Evolutionary conservation across 2,113 vertebrate genomes (phyloP), one percentile per base, ranked within the genome.

Genomic region (Eulacestoma nigropectus): DNA sequence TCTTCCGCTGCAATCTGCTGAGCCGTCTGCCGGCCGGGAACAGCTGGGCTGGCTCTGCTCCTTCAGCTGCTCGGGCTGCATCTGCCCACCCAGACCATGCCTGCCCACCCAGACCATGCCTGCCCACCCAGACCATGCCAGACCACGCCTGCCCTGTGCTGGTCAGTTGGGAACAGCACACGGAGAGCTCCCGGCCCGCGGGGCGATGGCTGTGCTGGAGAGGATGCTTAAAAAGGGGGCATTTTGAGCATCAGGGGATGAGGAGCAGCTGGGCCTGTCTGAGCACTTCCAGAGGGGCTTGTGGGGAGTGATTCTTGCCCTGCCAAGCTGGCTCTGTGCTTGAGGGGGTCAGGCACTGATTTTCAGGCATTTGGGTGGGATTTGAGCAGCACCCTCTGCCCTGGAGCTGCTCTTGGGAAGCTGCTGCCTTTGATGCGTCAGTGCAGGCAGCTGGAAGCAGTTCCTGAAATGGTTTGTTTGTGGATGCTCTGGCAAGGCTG

Each of bases 11-110:
- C 97, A 89, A 86, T 93, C 97, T 97, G 98, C 92, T n/a, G 15
- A 32, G 78, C 97, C 95, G 70, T 97, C 97, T 97, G 96, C 68
- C 32, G 18, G 91, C 75, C 14, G 39, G n/a, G 74, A 67, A 46
- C 95, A 63, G 93, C 90, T 87, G 84, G 46, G 37, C 62, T 2
- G 55, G 93, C 89, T 87, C 59, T 56, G 1, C 57, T 84, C 80
- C 76, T 44, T 37, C 55, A 13, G 56, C 76, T 79, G 57, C 81
- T 72, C 1, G 19, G 53, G n/a, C 86, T 67, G 70, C 93, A 79
- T 80, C 95, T 96, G 97, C 69, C 50, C 63, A 68, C 72, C 76
- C 57, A 59, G 16, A 3, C n/a, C 57, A 5, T 11, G 16, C 10
- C 57, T 94, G 96, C 39, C 35, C 70, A 63, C 78, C 72, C 13